These are phyloP conservation scores for Philereme vetulata DNA, from an alignment of 2,888 invertebrate species.

Conservation along the genomic window DNA sequence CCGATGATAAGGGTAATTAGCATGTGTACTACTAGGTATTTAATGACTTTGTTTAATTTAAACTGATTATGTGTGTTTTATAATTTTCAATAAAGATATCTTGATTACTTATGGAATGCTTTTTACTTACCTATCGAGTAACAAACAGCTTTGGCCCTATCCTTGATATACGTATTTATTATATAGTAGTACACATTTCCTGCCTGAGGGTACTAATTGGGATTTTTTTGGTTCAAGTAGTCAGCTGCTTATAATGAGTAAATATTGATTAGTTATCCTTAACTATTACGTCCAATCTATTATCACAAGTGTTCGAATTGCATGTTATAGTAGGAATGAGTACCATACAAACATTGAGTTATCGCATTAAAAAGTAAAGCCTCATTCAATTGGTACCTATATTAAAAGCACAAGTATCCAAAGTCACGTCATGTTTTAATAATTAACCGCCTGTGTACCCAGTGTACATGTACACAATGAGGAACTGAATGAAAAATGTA, in stretches of 20 bases:
- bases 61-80: slow-evolving; percentile 67
- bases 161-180: slow-evolving; percentile 8
- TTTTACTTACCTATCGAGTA: slow-evolving; percentile 54
- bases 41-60: slow-evolving; percentile 65
- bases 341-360: no score
- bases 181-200: slow-evolving; percentile 13
- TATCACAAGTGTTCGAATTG: no score
- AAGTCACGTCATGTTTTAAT: no score
- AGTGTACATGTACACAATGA: no score
- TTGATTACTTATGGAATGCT: slow-evolving; percentile 64
- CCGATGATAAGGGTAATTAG: slow-evolving; percentile 79
- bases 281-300: no score
- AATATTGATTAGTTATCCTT: not conserved
- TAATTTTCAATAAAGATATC: slow-evolving; percentile 75
- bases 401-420: no score
- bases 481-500: no score
- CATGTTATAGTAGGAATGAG: no score
- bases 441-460: no score
- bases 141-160: slow-evolving; percentile 20
- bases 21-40: slow-evolving; percentile 53
- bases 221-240: slow-evolving; percentile 6
- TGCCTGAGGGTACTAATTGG: slow-evolving; percentile 23
- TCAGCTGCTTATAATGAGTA: slow-evolving; percentile 9
- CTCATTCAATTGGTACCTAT: no score
- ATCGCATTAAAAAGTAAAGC: no score